These are phyloP conservation scores for Threskiornis aethiopicus DNA, from an alignment of 2,797 vertebrate genomes.

Conservation along the genomic window DNA sequence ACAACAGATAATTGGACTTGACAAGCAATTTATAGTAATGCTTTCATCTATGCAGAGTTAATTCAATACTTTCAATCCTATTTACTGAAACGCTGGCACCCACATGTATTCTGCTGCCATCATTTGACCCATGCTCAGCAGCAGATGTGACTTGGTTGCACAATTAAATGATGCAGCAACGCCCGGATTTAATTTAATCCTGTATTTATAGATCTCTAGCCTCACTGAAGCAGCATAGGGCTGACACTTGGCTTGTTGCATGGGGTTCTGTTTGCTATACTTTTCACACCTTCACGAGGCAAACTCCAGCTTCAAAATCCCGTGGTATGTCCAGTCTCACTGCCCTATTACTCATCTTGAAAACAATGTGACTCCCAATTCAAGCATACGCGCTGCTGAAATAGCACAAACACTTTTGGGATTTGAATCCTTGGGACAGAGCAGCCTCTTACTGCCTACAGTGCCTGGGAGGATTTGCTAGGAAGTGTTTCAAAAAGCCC, in stretches of 20 bases:
- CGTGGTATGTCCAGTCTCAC: background rate
- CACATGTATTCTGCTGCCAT: background rate
- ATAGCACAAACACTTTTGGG: background rate
- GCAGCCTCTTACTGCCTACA: background rate
- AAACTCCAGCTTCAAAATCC: background rate
- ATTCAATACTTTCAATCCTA: constrained; percentile 23
- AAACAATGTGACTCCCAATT: background rate
- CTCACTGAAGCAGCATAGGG: background rate
- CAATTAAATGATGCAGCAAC: background rate
- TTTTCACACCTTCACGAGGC: background rate
- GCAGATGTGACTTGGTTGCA: background rate
- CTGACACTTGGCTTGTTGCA: background rate
- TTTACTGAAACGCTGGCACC: background rate
- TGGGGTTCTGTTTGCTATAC: background rate
- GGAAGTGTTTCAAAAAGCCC: background rate
- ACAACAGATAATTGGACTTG: background rate
- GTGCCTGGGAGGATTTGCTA: background rate
- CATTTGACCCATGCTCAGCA: background rate
- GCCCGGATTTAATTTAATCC: background rate
- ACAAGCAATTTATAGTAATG: constrained; percentile 26
- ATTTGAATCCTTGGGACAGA: background rate
- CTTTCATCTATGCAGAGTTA: constrained; percentile 23
- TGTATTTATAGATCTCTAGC: background rate
- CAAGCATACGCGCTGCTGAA: background rate
- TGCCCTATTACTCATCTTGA: background rate